Conservation (phyloP, 2,113 vertebrate species). For the Sterna hirundo region DNA sequence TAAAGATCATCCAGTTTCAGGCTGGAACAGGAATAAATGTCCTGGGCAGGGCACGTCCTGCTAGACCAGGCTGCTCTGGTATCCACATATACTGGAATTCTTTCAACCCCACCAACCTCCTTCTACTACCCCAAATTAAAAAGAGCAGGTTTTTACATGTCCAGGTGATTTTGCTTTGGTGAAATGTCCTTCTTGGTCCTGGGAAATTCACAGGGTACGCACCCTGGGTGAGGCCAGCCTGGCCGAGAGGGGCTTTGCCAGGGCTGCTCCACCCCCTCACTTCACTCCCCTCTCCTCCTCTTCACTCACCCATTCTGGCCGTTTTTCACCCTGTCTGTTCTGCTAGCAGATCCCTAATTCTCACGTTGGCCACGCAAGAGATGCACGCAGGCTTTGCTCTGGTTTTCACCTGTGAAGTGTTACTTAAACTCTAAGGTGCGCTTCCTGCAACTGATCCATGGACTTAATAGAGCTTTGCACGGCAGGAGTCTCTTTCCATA, state of each 20-base stretch:
- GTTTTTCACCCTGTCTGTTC: rapidly evolving
- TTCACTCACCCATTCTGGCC: rapidly evolving
- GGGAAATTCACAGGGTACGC: rapidly evolving
- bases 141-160: neutral
- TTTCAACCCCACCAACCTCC: neutral
- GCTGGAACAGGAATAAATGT: neutral
- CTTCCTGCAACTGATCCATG: neutral
- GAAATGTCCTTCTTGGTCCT: neutral
- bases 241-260: rapidly evolving
- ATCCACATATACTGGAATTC: rapidly evolving
- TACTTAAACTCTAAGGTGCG: rapidly evolving
- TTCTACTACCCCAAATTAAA: neutral
- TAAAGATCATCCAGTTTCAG: too few species aligned
- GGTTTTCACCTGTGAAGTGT: rapidly evolving
- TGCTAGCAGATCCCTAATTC: rapidly evolving
- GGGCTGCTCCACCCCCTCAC: neutral
- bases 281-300: too few species aligned
- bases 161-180: neutral
- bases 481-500: rapidly evolving
- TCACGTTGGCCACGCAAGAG: rapidly evolving
- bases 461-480: rapidly evolving
- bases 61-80: neutral
- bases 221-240: rapidly evolving
- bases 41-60: neutral
- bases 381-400: neutral